phyloP scores from a whole-genome alignment of 1,140 invertebrate genomes.

The Drosophila asahinai region DNA sequence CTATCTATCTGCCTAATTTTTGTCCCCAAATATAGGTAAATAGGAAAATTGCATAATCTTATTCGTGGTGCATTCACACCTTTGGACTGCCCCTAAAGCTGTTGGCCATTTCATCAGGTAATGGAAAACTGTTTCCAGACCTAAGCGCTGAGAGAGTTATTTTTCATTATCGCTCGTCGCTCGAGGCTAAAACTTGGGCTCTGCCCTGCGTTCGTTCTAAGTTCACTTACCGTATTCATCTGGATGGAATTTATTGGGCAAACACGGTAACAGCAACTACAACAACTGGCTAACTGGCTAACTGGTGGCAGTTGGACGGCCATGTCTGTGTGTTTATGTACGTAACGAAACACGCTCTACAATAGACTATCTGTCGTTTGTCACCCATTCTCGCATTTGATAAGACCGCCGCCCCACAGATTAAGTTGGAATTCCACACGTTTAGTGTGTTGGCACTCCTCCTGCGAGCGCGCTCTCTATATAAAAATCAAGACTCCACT shows the following conservation, averaged over 20 bases:
- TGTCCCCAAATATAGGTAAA: background rate
- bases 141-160: background rate
- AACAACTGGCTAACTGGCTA: slow-evolving; percentile 13
- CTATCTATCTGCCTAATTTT: background rate
- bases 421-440: slow-evolving; percentile 50
- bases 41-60: background rate
- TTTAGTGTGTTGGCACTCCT: slow-evolving; percentile 28
- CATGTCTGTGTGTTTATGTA: slow-evolving; percentile 15
- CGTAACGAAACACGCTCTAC: slow-evolving; percentile 35
- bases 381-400: slow-evolving; percentile 30
- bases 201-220: slow-evolving; percentile 10
- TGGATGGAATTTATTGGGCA: slow-evolving; percentile 46
- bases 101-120: slow-evolving; percentile 25
- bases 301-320: slow-evolving; percentile 11
- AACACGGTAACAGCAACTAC: slow-evolving; percentile 21
- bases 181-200: background rate
- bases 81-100: background rate
- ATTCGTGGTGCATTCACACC: slow-evolving; percentile 1
- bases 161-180: slow-evolving; percentile 6
- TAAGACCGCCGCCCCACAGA: slow-evolving; percentile 30
- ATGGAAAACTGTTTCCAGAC: slow-evolving; percentile 24
- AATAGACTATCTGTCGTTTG: slow-evolving; percentile 50
- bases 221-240: slow-evolving; percentile 49
- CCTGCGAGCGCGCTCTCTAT: background rate
- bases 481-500: slow-evolving; percentile 48